Evolutionary conservation across 92 coral and sea anemone species (phyloP).

Genomic region (Scolanthus callimorphus): DNA sequence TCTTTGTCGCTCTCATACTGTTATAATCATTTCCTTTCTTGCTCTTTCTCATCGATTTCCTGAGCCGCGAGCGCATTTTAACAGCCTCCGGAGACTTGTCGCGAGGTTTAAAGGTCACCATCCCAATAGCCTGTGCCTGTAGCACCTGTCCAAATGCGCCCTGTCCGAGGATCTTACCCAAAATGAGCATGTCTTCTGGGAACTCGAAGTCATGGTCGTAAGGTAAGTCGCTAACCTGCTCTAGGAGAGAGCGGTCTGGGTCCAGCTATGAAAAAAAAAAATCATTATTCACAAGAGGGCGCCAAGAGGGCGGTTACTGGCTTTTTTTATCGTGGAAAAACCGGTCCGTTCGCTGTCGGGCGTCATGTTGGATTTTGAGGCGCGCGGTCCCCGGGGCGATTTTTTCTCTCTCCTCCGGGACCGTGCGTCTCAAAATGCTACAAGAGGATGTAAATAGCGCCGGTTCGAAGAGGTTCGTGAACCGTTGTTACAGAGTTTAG

Average conservation of each 20-base stretch:
- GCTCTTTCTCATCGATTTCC: slow-evolving; percentile 63
- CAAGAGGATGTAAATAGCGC: no score
- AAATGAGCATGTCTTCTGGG: slow-evolving; percentile 78
- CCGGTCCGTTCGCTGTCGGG: no score
- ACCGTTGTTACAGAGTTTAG: no score
- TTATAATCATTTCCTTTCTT: background rate
- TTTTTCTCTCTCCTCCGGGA: no score
- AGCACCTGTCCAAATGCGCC: slow-evolving; percentile 98
- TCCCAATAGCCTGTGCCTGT: slow-evolving; percentile 91
- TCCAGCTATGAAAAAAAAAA: slow-evolving; percentile 59
- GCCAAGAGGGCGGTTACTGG: no score
- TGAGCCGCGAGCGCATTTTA: slow-evolving; percentile 68
- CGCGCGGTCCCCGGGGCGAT: no score
- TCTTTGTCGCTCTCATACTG: slow-evolving; percentile 7
- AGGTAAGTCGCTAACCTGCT: slow-evolving; percentile 85
- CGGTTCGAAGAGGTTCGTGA: no score
- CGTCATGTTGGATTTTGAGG: no score
- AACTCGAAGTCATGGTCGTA: slow-evolving; percentile 98
- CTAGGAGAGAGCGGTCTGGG: slow-evolving; percentile 85
- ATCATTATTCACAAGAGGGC: no score
- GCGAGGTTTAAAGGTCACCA: slow-evolving; percentile 60
- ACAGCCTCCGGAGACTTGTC: slow-evolving; percentile 31
- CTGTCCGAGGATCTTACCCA: slow-evolving; percentile 79
- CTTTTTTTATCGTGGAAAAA: no score
- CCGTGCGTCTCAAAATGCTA: no score